phyloP scores from a whole-genome alignment of 1,140 invertebrate genomes.

The Onthophagus taurus region DNA sequence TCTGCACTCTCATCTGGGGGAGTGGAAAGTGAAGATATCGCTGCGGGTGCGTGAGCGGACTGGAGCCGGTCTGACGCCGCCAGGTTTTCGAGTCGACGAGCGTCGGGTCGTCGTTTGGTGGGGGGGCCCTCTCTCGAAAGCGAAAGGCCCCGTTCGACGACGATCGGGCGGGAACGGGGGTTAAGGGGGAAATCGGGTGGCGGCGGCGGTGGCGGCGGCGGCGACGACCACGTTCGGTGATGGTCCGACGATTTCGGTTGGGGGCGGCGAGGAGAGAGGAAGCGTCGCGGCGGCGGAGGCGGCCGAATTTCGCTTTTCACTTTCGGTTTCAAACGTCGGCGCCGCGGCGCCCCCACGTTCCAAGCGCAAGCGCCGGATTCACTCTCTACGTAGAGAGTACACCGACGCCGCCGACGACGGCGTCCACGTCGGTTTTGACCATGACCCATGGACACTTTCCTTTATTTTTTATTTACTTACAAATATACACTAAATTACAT shows the following conservation, averaged over 20 bases:
- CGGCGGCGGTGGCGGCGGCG: conserved; percentile 19
- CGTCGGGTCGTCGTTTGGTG: no score
- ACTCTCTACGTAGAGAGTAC: conserved; percentile 30
- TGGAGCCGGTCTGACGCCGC: no score
- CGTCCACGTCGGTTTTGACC: not conserved
- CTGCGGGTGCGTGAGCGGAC: no score
- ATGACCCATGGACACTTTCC: not conserved
- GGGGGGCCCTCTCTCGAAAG: no score
- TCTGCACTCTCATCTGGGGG: no score
- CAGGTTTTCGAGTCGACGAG: not conserved
- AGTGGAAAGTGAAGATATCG: no score
- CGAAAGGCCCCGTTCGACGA: no score
- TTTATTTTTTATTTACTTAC: not conserved
- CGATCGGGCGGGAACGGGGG: not conserved
- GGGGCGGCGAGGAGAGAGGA: conserved; percentile 32
- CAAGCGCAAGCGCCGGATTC: no score
- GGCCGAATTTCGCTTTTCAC: conserved; percentile 29
- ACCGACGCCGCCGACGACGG: conserved; percentile 20
- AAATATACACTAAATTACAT: not conserved
- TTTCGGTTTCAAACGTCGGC: conserved; percentile 35
- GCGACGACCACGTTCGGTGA: conserved; percentile 25
- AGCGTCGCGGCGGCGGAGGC: conserved; percentile 28
- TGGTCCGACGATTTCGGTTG: conserved; percentile 30
- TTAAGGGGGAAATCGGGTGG: not conserved
- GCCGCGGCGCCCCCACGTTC: conserved; percentile 31